Evolutionary conservation across 2,797 vertebrate genomes (phyloP), one percentile per base, ranked within the genome.

Genomic region (Neosilurus mollespiculum): DNA sequence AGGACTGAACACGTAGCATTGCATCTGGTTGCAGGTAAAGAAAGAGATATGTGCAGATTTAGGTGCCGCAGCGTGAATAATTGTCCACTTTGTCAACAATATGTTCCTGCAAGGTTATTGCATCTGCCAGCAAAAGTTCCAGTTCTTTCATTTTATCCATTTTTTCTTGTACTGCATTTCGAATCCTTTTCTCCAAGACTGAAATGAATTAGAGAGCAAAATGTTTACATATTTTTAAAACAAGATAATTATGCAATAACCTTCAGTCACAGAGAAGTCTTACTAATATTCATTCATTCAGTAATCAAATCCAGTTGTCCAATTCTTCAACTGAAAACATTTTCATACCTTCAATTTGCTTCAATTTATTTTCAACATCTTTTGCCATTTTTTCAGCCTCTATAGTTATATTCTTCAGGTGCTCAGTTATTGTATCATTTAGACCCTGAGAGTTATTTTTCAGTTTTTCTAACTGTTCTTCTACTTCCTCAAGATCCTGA

Each of bases 171-270:
- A 93, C 90, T 82, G 95, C 88, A 56, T 93, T 85, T 84, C 92
- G 87, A 86, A 97, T 95, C 89, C 88, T 95, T 89, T 93, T 91
- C 92, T 97, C 96, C 91, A 98, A 89, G 81, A 94, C 96, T 97
- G 87, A 94, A 83, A 86, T 43, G 89, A 88, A 91, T 78, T 51
- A 18, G 62, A 76, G 24, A 76, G 84, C 43, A 4, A 62, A 67
- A 54, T 49, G 51, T 83, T 73, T 64, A 64, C 10, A 76, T 1
- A 81, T 4, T 65, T 81, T 37, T 64, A 24, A 64, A 9, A 6
- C 9, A 14, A 53, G 16, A 53, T 61, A 62, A 62, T 15, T 30
- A 58, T 56, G 24, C 24, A 59, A 11, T 4, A 53, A 8, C 22
- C 11, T 70, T 70, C 37, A n/a, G 67, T 6, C 37, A 70, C 37